Evolutionary conservation across 92 coral and sea anemone species (phyloP).

Genomic region (Porites evermanni): DNA sequence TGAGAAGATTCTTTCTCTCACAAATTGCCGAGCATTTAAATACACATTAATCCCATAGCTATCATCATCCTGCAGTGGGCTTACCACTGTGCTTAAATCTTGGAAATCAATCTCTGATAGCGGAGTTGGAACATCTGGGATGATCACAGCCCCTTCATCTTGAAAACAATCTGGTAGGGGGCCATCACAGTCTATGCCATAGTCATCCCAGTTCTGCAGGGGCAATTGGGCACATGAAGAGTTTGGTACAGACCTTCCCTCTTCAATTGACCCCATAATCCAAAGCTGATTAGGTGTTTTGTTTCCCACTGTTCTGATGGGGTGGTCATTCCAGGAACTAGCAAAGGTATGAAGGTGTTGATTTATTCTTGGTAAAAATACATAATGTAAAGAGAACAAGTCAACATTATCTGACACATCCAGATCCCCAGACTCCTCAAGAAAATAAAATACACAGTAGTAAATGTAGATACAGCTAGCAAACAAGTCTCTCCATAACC

Average conservation of each 20-base stretch:
- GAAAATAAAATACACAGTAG: no score
- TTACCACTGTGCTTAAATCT: conserved; percentile 8
- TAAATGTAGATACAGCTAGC: no score
- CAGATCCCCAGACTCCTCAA: no score
- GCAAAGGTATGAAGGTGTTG: no score
- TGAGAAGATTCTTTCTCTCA: conserved; percentile 1
- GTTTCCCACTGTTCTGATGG: not conserved
- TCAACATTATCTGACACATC: no score
- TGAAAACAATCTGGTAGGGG: conserved; percentile 28
- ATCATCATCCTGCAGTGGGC: conserved; percentile 43
- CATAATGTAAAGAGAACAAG: no score
- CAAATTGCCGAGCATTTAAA: conserved; percentile 39
- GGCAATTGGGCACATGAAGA: not conserved
- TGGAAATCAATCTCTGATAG: conserved; percentile 38
- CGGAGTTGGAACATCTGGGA: conserved; percentile 28
- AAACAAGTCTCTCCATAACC: no score
- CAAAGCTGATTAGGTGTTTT: not conserved
- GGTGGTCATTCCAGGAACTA: conserved; percentile 2
- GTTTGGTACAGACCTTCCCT: not conserved
- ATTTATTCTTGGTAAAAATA: no score
- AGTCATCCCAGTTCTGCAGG: conserved; percentile 53
- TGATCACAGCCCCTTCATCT: conserved; percentile 25
- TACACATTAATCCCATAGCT: conserved; percentile 55
- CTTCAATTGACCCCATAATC: conserved; percentile 1
- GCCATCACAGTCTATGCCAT: conserved; percentile 60